Evolutionary conservation across 2,888 invertebrate genomes (phyloP), one percentile per base, ranked within the genome.

Genomic region (Priocnemis perturbator): DNA sequence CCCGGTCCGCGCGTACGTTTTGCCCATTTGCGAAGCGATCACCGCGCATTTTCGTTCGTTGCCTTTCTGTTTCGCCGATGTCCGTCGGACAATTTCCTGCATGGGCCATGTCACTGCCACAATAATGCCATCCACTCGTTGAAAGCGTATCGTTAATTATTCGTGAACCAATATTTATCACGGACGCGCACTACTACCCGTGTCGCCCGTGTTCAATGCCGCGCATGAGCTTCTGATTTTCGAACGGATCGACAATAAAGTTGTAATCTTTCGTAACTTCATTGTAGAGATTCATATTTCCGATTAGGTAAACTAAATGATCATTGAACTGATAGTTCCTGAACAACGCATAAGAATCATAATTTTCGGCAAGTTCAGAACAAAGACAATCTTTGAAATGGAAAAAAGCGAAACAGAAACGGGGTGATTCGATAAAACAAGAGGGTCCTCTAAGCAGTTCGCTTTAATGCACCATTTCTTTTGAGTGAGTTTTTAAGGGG

Each of bases 141-240:
- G 37, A 37, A 37, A 37, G 37, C 37, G 37, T 67, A 64, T 67
- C 67, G 66, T 69, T 69, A 71, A 77, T 79, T 77, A 77, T 78
- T 74, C 69, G 68, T 70, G 67, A 77, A 69, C 75, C 75, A 75
- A 78, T 76, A 79, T 79, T 78, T 78, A 75, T 79, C 66, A 73
- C 65, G 63, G 56, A 15, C 60, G 56, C 53, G 21, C 53, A 45
- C 47, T 5, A 5, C 52, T 2, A 52, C 23, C 4, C 53, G 21
- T 15, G 26, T 55, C 11, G 17, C 9, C 15, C 17, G 14, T 37
- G 37, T 9, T 37, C 14, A 37, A 37, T 37, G 4, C 14, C 37
- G 7, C 37, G 37, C 37, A 37, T 26, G 5, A 26, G 26, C 26
- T 26, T 26, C 5, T 5, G 26, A 26, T 26, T 26, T 26, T 26